Evolutionary conservation across 2,113 vertebrate genomes (phyloP).

Genomic region (Theristicus caerulescens): DNA sequence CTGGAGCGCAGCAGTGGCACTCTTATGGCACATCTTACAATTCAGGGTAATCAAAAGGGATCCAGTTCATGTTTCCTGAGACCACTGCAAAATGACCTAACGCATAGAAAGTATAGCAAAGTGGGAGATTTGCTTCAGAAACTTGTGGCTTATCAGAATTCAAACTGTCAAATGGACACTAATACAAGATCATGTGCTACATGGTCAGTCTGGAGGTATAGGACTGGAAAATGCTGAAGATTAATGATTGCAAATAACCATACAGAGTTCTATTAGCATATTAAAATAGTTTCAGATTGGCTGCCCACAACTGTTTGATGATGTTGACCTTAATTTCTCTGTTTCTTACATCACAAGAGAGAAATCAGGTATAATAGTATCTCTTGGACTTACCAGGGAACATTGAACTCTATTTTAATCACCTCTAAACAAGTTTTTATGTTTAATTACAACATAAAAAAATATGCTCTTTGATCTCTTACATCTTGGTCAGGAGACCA

Average conservation of each 20-base stretch:
- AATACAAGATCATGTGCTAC: not conserved
- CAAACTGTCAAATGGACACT: not conserved
- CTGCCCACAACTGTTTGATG: not conserved
- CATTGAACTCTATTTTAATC: not conserved
- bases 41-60: not conserved
- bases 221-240: not conserved
- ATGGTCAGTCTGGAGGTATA: not conserved
- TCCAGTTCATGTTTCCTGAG: not conserved
- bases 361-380: not conserved
- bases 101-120: not conserved
- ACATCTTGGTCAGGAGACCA: not conserved
- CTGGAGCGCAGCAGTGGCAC: not conserved
- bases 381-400: not conserved
- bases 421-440: not conserved
- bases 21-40: not conserved
- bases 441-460: not conserved
- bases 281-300: not conserved
- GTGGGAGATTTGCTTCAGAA: not conserved
- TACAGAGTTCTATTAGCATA: not conserved
- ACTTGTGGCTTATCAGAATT: not conserved
- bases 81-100: not conserved
- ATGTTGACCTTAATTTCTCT: not conserved
- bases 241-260: not conserved
- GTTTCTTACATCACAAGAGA: not conserved
- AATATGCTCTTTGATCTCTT: not conserved